Conservation (phyloP, 2,113 vertebrate species). For the Gadus macrocephalus region DNA sequence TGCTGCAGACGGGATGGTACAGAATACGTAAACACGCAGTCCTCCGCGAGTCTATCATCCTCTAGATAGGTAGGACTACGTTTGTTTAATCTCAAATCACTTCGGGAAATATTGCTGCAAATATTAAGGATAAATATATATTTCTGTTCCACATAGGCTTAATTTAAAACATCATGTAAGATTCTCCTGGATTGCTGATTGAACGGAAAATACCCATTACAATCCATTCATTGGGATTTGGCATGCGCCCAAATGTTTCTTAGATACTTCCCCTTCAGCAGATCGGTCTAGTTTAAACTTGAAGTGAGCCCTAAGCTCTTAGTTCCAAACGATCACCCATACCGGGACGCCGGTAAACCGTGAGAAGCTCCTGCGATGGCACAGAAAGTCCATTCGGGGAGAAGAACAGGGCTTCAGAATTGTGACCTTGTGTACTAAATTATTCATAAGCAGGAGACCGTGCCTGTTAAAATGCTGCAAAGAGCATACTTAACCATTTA, state of each 20-base stretch:
- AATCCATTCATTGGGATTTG: too few relatives aligned
- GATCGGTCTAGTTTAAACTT: too few relatives aligned
- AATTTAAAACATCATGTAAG: too few relatives aligned
- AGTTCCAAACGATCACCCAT: too few relatives aligned
- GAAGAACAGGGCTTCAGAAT: constrained; percentile 27
- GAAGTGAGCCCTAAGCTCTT: too few relatives aligned
- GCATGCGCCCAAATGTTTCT: too few relatives aligned
- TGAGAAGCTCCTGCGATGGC: not conserved
- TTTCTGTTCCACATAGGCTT: too few relatives aligned
- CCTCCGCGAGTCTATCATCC: not conserved
- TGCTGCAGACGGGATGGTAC: constrained; percentile 20
- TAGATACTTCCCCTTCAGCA: too few relatives aligned
- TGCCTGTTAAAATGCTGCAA: constrained; percentile 60
- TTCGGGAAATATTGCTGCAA: not conserved
- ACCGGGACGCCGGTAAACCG: not conserved
- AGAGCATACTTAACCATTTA: constrained; percentile 56
- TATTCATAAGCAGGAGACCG: constrained; percentile 51
- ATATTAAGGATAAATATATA: too few relatives aligned
- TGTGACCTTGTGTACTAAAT: constrained; percentile 67
- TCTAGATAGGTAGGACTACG: not conserved
- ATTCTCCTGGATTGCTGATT: too few relatives aligned
- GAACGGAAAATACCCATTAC: too few relatives aligned
- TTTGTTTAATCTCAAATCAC: too few relatives aligned
- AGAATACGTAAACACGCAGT: constrained; percentile 6
- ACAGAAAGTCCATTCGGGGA: not conserved